Evolutionary conservation across 35 echinoderm and acorn worm species (phyloP).

Genomic region (Ophiothrix spiculata): DNA sequence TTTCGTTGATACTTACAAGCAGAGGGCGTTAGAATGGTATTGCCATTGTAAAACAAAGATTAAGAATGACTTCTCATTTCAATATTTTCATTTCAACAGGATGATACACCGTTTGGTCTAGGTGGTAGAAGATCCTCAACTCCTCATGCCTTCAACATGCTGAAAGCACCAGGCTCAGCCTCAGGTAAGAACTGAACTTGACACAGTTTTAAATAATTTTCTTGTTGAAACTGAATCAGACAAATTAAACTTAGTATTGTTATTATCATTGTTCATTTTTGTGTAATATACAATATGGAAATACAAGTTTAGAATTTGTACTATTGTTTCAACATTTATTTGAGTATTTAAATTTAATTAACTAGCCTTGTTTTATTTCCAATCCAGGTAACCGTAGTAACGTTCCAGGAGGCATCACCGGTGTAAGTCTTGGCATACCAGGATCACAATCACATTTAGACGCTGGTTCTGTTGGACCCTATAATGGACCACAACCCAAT

Average conservation of each 20-base stretch:
- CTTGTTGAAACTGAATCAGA: not conserved
- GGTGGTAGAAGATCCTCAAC: constrained; percentile 33
- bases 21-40: not conserved
- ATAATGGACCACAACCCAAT: constrained; percentile 23
- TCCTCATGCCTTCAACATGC: constrained; percentile 22
- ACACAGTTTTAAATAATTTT: not conserved
- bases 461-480: constrained; percentile 25
- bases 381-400: constrained; percentile 31
- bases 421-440: constrained; percentile 41
- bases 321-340: not conserved
- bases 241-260: not conserved
- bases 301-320: not conserved
- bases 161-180: constrained; percentile 2
- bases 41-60: not conserved
- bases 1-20: too few relatives aligned
- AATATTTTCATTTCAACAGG: not conserved
- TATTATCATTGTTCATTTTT: not conserved
- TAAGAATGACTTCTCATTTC: not conserved
- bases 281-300: not conserved
- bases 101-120: constrained; percentile 30
- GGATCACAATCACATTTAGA: constrained; percentile 33
- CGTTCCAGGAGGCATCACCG: constrained; percentile 34
- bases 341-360: too few relatives aligned
- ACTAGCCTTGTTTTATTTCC: too few relatives aligned
- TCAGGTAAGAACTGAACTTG: constrained; percentile 3